phyloP scores from a whole-genome alignment of 1,140 invertebrate species.

The Diplogasteroides magnus region DNA sequence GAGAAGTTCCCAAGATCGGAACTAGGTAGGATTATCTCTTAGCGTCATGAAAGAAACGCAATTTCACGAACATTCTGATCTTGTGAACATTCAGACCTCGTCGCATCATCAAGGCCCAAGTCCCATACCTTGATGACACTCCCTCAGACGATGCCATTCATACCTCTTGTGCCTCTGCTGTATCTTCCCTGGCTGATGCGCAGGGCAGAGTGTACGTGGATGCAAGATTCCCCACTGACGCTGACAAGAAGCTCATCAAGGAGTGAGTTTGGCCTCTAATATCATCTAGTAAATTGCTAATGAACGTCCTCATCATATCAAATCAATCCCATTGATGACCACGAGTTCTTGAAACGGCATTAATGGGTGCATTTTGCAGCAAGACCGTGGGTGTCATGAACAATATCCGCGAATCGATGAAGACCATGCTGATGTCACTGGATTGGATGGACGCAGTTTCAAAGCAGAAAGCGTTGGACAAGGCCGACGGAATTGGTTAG shows the following conservation, averaged over 20 bases:
- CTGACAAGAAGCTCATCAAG: background rate
- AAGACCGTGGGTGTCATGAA: background rate
- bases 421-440: background rate
- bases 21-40: no score
- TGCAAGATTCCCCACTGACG: background rate
- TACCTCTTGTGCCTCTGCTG: background rate
- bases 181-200: background rate
- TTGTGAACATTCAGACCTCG: no score
- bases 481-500: background rate
- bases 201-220: background rate
- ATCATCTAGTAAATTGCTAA: no score
- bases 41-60: no score
- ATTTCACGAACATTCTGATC: no score
- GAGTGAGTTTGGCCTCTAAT: background rate
- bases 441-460: background rate
- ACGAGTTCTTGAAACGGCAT: background rate
- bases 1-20: no score
- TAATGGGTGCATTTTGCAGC: background rate
- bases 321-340: no score
- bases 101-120: no score
- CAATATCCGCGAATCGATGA: background rate
- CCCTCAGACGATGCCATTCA: no score
- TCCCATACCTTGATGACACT: no score
- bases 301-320: no score
- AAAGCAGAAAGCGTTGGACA: background rate